These are phyloP conservation scores for Narcine bancroftii DNA, from an alignment of 2,113 vertebrate genomes.

Conservation along the genomic window DNA sequence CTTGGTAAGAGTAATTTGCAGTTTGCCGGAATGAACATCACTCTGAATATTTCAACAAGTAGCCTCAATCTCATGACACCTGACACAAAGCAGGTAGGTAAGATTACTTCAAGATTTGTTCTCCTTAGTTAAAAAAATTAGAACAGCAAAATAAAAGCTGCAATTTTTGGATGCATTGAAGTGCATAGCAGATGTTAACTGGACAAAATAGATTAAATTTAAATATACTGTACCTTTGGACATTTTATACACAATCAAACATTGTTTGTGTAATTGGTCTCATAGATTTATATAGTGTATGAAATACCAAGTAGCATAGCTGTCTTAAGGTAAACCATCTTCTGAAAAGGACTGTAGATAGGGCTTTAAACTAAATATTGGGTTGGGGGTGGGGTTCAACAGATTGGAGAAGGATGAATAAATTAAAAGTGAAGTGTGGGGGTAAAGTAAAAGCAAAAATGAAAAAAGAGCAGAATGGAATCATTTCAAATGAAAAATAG, in stretches of 20 bases:
- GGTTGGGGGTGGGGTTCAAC: no score
- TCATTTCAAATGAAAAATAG: no score
- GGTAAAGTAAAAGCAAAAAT: no score
- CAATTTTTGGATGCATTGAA: neutral
- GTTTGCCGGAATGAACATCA: constrained; percentile 93
- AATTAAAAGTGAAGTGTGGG: no score
- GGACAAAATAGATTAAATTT: neutral
- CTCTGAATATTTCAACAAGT: constrained; percentile 90
- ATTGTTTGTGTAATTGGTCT: neutral
- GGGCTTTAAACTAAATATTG: no score
- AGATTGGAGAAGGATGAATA: no score
- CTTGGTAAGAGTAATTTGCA: constrained; percentile 95
- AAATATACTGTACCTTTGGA: neutral
- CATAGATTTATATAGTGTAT: neutral
- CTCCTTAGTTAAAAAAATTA: neutral
- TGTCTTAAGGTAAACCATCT: neutral
- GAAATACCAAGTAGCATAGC: neutral
- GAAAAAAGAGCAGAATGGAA: no score
- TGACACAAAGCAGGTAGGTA: constrained; percentile 86
- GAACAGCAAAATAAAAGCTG: neutral
- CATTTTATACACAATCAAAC: no score
- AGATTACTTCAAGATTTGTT: neutral
- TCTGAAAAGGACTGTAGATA: no score
- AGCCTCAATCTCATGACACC: constrained; percentile 93
- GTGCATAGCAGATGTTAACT: neutral